Evolutionary conservation across 2,113 vertebrate genomes (phyloP), one percentile per base, ranked within the genome.

Genomic region (Phyllopteryx taeniolatus): DNA sequence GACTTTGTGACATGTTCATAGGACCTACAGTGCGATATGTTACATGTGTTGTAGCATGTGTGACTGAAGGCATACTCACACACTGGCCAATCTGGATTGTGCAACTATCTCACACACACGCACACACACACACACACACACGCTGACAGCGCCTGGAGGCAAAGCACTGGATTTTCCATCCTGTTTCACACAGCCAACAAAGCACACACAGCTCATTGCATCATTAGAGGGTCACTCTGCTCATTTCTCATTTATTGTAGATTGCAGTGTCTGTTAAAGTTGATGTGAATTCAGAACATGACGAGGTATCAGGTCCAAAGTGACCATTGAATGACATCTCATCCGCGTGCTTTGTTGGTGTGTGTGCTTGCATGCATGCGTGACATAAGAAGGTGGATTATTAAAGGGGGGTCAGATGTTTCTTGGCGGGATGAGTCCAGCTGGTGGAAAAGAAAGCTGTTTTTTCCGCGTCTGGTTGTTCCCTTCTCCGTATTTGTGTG

Each of bases 381-480:
- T 62, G 43, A 49, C 49, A 51, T 39, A 19, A 59, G 49, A 54
- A 64, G 71, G 63, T 68, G 67, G 62, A 54, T 73, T 73, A 70
- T 76, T 66, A 53, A 44, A 27, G 12, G 17, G 7, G 46, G 67
- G 73, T 79, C 71, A 74, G 74, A 76, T 74, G 68, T 31, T 76
- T 79, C 80, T 73, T 76, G 70, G 67, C 73, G 49, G 8, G 66
- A 39, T 64, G 13, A 43, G 12, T 7, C 27, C 57, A 60, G 27
- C 27, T 22, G 19, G 19, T 19, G 51, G 33, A 77, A 77, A 76
- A 71, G 74, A 68, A 77, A 68, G 2, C 19, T 35, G 71, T 65
- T 83, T 83, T 77, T 83, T 82, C 51, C 27, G n/a, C 11, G 76
- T 12, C 56, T 62, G 17, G 4, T 46, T 46, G 22, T 31, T 20